Base-by-base conservation (phyloP, 2,888 invertebrate genomes). In the Cotesia congregata region DNA sequence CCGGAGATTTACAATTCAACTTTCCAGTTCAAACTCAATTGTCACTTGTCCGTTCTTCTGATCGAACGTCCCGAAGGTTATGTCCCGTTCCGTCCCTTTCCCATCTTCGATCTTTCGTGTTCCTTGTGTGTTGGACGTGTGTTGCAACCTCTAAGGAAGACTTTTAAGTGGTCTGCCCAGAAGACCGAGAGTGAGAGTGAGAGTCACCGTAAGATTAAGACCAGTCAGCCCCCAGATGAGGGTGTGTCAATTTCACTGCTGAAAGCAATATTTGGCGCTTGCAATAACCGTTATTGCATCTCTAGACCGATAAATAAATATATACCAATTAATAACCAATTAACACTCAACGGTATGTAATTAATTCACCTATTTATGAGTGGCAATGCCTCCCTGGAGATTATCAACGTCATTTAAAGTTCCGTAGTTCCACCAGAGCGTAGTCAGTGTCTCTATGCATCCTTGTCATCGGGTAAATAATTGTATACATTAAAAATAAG, bases 1-100 rank as follows among this genome's bases (percentile, higher is more conserved):
- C 41, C 39, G 65, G 41, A 50, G 73, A 62, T 62, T 62, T 62
- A 62, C 20, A 62, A 62, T 62, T 50, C 50, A 50, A 6, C 50
- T 50, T 50, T 50, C 30, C 30, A 30, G 3, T 30, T 50, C 9
- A 50, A 50, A 50, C 50, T 50, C 20, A 62, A 62, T 62, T 62
- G 62, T 62, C 62, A 62, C 15, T 62, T 20, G 20, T 62, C 20
- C 50, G 12, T 50, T 50, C 50, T 50, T 50, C 50, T 50, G 50
- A 30, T 30, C 30, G 30, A 30, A 30, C 30, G 30, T 30, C 3
- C 30, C 30, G 30, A 30, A 30, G 30, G 30, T 30, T 30, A 30
- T 30, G 30, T 30, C 30, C 30, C 30, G 30, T 30, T 30, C 30
- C 30, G 30, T 30, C 30, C 30, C 30, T 30, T 30, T 30, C 3